A percentile compares a stretch with the other conserved stretches of the same genome.
phyloP scores from a whole-genome alignment of 1,140 invertebrate genomes.

The Parasteatoda tepidariorum region DNA sequence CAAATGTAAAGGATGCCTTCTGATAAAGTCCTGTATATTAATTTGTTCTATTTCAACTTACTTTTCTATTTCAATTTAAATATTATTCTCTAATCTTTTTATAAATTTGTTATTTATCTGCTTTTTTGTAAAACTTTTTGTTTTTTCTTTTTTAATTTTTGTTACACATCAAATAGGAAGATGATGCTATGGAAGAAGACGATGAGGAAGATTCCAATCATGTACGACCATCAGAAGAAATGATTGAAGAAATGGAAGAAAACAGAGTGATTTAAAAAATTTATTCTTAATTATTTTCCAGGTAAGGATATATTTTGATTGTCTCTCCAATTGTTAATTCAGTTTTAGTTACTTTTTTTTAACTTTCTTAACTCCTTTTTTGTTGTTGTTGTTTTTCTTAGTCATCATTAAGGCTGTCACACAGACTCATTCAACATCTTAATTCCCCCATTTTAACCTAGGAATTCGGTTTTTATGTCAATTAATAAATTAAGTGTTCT shows the following conservation, averaged over 20 bases:
- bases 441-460: too few relatives aligned
- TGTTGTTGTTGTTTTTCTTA: neutral
- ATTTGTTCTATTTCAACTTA: too few relatives aligned
- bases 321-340: neutral
- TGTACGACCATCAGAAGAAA: slow-evolving; percentile 71
- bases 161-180: neutral
- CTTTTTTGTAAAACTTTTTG: slow-evolving; percentile 91
- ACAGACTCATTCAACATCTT: neutral
- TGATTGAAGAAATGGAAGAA: slow-evolving; percentile 95
- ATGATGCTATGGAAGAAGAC: slow-evolving; percentile 68
- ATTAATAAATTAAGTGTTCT: too few relatives aligned
- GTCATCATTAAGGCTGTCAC: neutral
- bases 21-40: too few relatives aligned
- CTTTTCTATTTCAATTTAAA: too few relatives aligned
- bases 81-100: too few relatives aligned
- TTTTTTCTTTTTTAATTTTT: neutral
- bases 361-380: neutral
- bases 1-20: too few relatives aligned
- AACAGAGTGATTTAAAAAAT: slow-evolving; percentile 97
- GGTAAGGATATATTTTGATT: slow-evolving; percentile 71
- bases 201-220: slow-evolving; percentile 77
- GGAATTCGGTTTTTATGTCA: too few relatives aligned
- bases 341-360: neutral
- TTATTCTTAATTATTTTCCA: slow-evolving; percentile 97
- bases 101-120: too few relatives aligned